phyloP scores from a whole-genome alignment of 2,797 vertebrate species.

The Trichosurus vulpecula region DNA sequence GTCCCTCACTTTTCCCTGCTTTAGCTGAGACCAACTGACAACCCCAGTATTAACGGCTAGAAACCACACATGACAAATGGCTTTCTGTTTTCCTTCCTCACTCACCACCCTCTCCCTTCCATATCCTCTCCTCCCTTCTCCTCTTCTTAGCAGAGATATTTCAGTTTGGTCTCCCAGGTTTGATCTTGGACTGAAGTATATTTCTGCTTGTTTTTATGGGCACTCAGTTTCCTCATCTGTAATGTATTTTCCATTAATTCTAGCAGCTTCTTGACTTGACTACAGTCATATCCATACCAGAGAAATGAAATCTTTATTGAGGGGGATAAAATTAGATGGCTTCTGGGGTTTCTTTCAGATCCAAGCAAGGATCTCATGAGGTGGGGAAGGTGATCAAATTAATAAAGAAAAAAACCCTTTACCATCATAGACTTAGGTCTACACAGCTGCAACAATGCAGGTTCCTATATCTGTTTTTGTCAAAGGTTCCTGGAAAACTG shows the following conservation, averaged over 20 bases:
- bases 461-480: neutral
- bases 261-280: neutral
- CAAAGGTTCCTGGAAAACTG: neutral
- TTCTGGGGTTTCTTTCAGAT: neutral
- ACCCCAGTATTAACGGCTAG: slow-evolving; percentile 53
- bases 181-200: slow-evolving; percentile 30
- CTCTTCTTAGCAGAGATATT: neutral
- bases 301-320: neutral
- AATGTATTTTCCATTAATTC: neutral
- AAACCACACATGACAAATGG: slow-evolving; percentile 52
- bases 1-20: slow-evolving; percentile 29
- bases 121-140: neutral
- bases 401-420: neutral
- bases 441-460: neutral
- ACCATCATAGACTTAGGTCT: neutral
- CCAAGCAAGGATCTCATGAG: neutral
- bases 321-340: neutral
- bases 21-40: slow-evolving; percentile 55
- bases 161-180: slow-evolving; percentile 19
- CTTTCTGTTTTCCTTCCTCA: neutral
- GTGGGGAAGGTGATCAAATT: neutral
- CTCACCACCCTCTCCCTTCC: neutral
- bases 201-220: slow-evolving; percentile 41
- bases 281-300: neutral
- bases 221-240: neutral